A percentile compares a stretch with the other conserved stretches of the same genome.
These are phyloP conservation scores for Andrena fulva DNA, from an alignment of 2,888 invertebrate species.

Conservation along the genomic window DNA sequence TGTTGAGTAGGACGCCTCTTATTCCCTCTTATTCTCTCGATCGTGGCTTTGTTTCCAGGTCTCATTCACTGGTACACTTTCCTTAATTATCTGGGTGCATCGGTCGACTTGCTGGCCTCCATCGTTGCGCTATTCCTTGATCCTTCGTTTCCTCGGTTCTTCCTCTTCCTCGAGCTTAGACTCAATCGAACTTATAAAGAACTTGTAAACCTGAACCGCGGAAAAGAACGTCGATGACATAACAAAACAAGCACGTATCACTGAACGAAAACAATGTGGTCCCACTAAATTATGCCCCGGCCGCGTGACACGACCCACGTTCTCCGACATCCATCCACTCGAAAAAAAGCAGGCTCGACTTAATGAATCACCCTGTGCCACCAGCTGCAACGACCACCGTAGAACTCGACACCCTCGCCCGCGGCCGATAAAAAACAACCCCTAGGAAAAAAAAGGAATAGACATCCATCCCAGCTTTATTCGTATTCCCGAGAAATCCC, in stretches of 20 bases:
- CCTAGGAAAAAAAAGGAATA: not conserved
- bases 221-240: not conserved
- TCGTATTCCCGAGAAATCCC: conserved; percentile 6
- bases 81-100: conserved; percentile 9
- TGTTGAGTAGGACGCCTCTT: conserved; percentile 49
- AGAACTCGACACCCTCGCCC: conserved; percentile 35
- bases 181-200: too few species aligned
- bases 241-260: conserved; percentile 10
- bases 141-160: too few species aligned
- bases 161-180: too few species aligned
- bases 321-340: conserved; percentile 14
- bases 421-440: not conserved
- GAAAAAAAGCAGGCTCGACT: conserved; percentile 1
- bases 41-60: conserved; percentile 49
- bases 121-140: too few species aligned
- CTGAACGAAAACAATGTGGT: conserved; percentile 8
- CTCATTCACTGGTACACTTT: conserved; percentile 47
- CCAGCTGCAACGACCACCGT: conserved; percentile 30
- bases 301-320: conserved; percentile 31
- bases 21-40: conserved; percentile 52
- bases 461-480: not conserved
- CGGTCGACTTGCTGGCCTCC: too few species aligned
- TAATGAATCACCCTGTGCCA: conserved; percentile 45
- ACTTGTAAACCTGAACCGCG: too few species aligned
- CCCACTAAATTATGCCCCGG: conserved; percentile 26